Evolutionary conservation across 2,888 invertebrate species (phyloP).

Genomic region (Fabriciana adippe): DNA sequence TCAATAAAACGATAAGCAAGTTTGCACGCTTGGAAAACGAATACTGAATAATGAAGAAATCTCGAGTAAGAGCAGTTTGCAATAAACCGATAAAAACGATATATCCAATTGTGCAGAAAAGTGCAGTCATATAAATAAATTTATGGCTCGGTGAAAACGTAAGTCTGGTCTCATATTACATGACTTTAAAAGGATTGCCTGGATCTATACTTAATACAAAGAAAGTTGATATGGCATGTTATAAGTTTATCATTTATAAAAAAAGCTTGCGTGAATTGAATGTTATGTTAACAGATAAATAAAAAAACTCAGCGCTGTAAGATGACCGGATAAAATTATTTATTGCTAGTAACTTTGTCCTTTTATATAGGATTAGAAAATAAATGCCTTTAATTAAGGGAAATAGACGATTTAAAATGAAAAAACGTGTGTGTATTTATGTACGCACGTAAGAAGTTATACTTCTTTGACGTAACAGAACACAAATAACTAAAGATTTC

Average conservation of each 20-base stretch:
- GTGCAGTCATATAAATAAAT: constrained; percentile 34
- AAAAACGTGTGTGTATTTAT: too few species aligned
- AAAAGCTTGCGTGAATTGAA: constrained; percentile 16
- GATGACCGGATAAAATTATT: constrained; percentile 18
- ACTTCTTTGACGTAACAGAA: too few species aligned
- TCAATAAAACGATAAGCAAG: background rate
- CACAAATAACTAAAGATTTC: too few species aligned
- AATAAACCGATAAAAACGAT: constrained; percentile 22
- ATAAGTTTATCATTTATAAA: constrained; percentile 34
- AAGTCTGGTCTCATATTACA: constrained; percentile 38
- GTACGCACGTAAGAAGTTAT: too few species aligned
- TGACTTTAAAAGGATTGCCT: constrained; percentile 37
- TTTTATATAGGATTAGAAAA: background rate
- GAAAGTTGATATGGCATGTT: constrained; percentile 39
- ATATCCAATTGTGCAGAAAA: constrained; percentile 35
- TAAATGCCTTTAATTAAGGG: background rate
- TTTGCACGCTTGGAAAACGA: background rate
- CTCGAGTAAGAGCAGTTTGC: constrained; percentile 2
- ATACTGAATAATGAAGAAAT: constrained; percentile 11
- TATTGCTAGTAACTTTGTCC: background rate
- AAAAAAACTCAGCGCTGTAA: constrained; percentile 11
- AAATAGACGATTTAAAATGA: background rate
- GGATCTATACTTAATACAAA: constrained; percentile 36
- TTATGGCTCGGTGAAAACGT: constrained; percentile 39
- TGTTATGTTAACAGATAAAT: constrained; percentile 8